These are phyloP conservation scores for Nephrocerus scutellatus DNA, from an alignment of 2,888 invertebrate genomes.

Conservation along the genomic window DNA sequence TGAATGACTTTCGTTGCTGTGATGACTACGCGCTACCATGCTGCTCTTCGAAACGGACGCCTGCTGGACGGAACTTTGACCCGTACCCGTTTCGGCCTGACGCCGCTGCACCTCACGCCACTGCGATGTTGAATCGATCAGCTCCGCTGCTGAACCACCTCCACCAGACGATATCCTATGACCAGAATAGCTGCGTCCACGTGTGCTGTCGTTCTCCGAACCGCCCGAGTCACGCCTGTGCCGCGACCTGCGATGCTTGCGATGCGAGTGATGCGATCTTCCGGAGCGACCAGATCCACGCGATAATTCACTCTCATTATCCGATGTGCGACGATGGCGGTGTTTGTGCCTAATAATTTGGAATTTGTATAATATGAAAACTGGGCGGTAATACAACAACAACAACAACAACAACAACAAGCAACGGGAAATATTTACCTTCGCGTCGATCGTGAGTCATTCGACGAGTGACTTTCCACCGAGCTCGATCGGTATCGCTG, in stretches of 20 bases:
- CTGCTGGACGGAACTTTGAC: slow-evolving; percentile 56
- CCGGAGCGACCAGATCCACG: slow-evolving; percentile 76
- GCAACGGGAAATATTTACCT: slow-evolving; percentile 50
- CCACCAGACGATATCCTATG: slow-evolving; percentile 46
- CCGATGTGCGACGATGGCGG: slow-evolving; percentile 74
- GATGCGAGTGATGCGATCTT: slow-evolving; percentile 66
- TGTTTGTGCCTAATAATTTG: slow-evolving; percentile 67
- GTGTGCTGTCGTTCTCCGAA: slow-evolving; percentile 63
- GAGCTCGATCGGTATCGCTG: slow-evolving; percentile 66
- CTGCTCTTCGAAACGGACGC: slow-evolving; percentile 62
- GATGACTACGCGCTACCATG: slow-evolving; percentile 45
- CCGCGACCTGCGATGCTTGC: slow-evolving; percentile 65
- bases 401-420: slow-evolving; percentile 16
- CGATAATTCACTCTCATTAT: slow-evolving; percentile 85
- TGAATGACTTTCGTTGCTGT: slow-evolving; percentile 52
- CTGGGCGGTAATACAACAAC: slow-evolving; percentile 3
- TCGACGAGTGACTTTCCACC: slow-evolving; percentile 84
- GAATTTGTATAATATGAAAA: too few relatives aligned
- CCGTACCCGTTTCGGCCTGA: slow-evolving; percentile 54
- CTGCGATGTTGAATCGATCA: slow-evolving; percentile 81
- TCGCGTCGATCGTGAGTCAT: slow-evolving; percentile 71
- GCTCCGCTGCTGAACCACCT: slow-evolving; percentile 52
- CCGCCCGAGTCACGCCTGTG: slow-evolving; percentile 64
- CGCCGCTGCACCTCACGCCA: slow-evolving; percentile 82
- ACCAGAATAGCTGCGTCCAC: slow-evolving; percentile 46